These are phyloP conservation scores for Nycteola revayana DNA, from an alignment of 2,888 invertebrate genomes.

Conservation along the genomic window DNA sequence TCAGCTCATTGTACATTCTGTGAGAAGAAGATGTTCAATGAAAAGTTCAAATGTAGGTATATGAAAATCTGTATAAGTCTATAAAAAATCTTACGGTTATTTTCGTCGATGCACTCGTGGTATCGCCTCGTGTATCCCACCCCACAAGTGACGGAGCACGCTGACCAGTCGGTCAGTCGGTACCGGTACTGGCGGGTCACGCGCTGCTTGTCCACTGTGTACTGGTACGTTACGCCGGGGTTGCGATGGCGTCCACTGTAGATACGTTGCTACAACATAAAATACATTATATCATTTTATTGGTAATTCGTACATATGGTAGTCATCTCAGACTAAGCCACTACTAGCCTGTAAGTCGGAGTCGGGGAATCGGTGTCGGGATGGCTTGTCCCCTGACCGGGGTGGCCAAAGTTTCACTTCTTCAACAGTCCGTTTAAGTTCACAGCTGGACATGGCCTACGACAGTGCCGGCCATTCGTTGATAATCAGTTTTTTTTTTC, in stretches of 20 bases:
- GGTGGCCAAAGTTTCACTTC: too few species aligned
- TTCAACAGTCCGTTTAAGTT: too few species aligned
- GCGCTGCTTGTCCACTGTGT: conserved; percentile 84
- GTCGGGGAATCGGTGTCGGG: too few species aligned
- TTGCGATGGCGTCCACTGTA: conserved; percentile 88
- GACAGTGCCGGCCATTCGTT: too few species aligned
- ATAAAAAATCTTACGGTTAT: conserved; percentile 61
- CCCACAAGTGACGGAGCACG: conserved; percentile 90
- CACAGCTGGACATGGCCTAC: too few species aligned
- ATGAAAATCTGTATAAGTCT: too few species aligned
- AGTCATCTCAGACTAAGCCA: too few species aligned
- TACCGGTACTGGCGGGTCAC: conserved; percentile 84
- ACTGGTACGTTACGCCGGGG: conserved; percentile 92
- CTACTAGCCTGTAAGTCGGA: not conserved
- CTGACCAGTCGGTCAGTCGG: conserved; percentile 91
- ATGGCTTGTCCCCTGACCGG: too few species aligned
- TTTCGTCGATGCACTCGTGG: conserved; percentile 61
- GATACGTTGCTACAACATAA: conserved; percentile 79
- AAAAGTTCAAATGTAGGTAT: too few species aligned
- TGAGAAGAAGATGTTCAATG: too few species aligned
- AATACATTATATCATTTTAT: not conserved
- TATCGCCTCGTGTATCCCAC: conserved; percentile 85
- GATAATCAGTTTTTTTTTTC: too few species aligned
- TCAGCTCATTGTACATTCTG: too few species aligned
- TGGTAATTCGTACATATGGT: not conserved